Evolutionary conservation across 2,888 invertebrate genomes (phyloP).

Genomic region (Dicycla oo): DNA sequence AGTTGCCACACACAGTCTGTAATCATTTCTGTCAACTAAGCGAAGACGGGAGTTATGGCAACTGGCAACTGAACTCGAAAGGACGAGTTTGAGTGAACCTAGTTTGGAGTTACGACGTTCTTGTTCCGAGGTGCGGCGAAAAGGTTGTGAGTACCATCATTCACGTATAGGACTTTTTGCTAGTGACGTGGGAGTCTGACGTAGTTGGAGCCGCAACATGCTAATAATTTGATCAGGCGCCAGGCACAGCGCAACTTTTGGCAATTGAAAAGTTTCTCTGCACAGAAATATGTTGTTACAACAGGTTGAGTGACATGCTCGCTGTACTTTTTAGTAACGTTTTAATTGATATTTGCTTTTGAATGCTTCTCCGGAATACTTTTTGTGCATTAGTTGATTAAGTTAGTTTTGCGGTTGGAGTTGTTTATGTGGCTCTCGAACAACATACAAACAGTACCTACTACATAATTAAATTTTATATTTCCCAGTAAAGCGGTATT

Average conservation of each 20-base stretch:
- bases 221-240: constrained; percentile 89
- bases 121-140: constrained; percentile 54
- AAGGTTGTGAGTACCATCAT: constrained; percentile 59
- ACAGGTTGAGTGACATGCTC: constrained; percentile 70
- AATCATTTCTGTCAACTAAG: constrained; percentile 86
- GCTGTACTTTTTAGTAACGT: constrained; percentile 65
- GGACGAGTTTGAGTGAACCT: constrained; percentile 64
- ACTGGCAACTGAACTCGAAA: constrained; percentile 57
- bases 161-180: constrained; percentile 71
- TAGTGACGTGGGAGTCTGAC: constrained; percentile 72
- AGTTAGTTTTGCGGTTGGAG: constrained; percentile 29
- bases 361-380: constrained; percentile 37
- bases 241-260: constrained; percentile 82
- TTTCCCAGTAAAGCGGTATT: background rate
- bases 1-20: constrained; percentile 80
- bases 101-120: constrained; percentile 67
- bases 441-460: background rate
- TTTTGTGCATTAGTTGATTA: constrained; percentile 53
- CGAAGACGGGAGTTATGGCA: constrained; percentile 66
- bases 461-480: background rate
- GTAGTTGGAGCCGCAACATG: constrained; percentile 83
- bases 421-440: constrained; percentile 12
- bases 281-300: constrained; percentile 77
- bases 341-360: constrained; percentile 67
- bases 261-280: constrained; percentile 85